Evolutionary conservation across 1,140 invertebrate species (phyloP).

Genomic region (Laupala kohalensis): DNA sequence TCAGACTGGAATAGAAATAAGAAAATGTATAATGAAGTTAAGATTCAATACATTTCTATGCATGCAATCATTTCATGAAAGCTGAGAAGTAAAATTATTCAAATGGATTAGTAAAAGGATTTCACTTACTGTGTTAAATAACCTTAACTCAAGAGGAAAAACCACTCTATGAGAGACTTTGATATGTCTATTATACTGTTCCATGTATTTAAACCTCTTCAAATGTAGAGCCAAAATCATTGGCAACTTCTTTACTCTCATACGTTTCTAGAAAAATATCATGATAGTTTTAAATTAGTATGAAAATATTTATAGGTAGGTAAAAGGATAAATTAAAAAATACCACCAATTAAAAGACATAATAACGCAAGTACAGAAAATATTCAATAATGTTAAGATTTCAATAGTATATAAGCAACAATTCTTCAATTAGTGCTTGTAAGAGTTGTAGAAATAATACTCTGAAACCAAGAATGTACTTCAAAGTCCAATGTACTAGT

Average conservation of each 20-base stretch:
- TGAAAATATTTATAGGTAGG: no score
- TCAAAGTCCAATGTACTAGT: no score
- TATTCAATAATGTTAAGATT: no score
- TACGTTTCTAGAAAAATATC: conserved; percentile 60
- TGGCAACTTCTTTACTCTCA: conserved; percentile 96
- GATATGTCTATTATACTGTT: conserved; percentile 95
- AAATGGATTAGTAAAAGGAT: conserved; percentile 15
- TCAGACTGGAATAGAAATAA: conserved; percentile 58
- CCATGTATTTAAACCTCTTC: conserved; percentile 98
- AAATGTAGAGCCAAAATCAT: conserved; percentile 95
- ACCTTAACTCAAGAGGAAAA: conserved; percentile 90
- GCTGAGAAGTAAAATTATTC: background rate
- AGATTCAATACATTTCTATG: background rate
- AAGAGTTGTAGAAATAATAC: no score
- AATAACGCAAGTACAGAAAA: no score
- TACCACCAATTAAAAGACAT: background rate
- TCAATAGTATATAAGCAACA: no score
- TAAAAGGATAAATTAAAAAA: background rate
- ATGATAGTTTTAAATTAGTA: background rate
- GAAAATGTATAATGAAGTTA: background rate
- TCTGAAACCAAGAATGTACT: no score
- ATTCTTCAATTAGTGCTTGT: no score
- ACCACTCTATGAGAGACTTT: conserved; percentile 98
- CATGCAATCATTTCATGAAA: background rate
- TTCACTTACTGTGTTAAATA: conserved; percentile 96